Conservation (phyloP, 2,113 vertebrate species). For the Heteronetta atricapilla region DNA sequence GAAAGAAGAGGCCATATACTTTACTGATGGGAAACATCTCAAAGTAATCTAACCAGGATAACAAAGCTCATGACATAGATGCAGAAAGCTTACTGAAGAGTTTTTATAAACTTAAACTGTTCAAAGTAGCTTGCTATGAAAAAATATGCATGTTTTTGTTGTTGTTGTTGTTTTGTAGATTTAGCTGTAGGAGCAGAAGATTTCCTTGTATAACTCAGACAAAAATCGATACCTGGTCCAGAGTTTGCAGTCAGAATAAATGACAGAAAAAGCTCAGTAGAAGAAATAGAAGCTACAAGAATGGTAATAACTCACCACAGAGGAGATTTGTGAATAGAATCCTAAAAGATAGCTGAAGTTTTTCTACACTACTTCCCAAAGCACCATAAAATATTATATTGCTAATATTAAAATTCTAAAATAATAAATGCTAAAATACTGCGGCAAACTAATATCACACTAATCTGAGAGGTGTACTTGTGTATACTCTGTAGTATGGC, state of each 20-base stretch:
- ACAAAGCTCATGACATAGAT: neutral
- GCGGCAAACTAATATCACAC: neutral
- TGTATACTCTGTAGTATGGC: neutral
- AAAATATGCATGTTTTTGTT: neutral
- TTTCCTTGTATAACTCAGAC: neutral
- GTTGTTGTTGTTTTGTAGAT: neutral
- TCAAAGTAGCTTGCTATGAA: neutral
- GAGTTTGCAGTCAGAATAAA: neutral
- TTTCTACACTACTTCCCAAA: neutral
- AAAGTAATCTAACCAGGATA: neutral
- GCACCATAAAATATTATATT: neutral
- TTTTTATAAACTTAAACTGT: neutral
- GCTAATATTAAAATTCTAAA: neutral
- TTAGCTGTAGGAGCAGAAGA: neutral
- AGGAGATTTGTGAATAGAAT: neutral
- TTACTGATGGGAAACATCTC: neutral
- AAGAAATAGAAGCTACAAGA: neutral
- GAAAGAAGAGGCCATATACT: neutral
- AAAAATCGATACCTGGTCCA: neutral
- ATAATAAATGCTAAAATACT: neutral
- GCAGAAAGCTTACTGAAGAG: neutral
- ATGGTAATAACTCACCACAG: neutral
- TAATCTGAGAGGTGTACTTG: neutral
- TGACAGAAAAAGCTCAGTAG: neutral
- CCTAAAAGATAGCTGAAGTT: neutral